Conservation (phyloP, 1,140 invertebrate species). For the Dendroctonus ponderosae region DNA sequence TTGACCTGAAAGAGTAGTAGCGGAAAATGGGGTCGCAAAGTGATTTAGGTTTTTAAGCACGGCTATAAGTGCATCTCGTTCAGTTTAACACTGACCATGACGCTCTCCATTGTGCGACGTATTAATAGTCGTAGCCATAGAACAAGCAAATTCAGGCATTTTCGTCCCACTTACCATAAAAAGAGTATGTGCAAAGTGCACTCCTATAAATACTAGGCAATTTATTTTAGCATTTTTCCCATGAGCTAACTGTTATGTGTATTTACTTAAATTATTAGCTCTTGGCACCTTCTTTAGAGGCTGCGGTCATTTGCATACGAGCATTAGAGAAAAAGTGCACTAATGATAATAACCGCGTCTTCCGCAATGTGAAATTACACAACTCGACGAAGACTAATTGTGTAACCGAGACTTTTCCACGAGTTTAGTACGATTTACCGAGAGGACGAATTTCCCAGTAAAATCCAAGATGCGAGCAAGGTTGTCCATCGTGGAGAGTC, state of each 20-base stretch:
- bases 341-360: slow-evolving; percentile 22
- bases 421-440: too few species aligned
- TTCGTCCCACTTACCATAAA: slow-evolving; percentile 21
- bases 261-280: slow-evolving; percentile 19
- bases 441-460: too few species aligned
- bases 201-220: slow-evolving; percentile 22
- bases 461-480: too few species aligned
- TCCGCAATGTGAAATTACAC: slow-evolving; percentile 10
- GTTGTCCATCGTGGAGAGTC: too few species aligned
- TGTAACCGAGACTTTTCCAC: neutral
- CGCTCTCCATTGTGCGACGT: slow-evolving; percentile 2
- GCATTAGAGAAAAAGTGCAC: slow-evolving; percentile 14
- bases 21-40: too few species aligned
- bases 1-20: too few species aligned
- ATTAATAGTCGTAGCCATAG: slow-evolving; percentile 13
- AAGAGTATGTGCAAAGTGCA: slow-evolving; percentile 17
- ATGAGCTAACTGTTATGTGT: slow-evolving; percentile 16
- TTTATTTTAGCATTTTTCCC: slow-evolving; percentile 22
- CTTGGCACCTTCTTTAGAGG: slow-evolving; percentile 20
- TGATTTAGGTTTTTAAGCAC: too few species aligned
- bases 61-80: too few species aligned
- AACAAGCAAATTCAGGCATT: slow-evolving; percentile 15
- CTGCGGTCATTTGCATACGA: slow-evolving; percentile 16
- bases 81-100: slow-evolving; percentile 1
- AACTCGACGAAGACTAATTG: slow-evolving; percentile 10